Conservation (phyloP, 2,888 invertebrate species). For the Tachystola acroxantha region DNA sequence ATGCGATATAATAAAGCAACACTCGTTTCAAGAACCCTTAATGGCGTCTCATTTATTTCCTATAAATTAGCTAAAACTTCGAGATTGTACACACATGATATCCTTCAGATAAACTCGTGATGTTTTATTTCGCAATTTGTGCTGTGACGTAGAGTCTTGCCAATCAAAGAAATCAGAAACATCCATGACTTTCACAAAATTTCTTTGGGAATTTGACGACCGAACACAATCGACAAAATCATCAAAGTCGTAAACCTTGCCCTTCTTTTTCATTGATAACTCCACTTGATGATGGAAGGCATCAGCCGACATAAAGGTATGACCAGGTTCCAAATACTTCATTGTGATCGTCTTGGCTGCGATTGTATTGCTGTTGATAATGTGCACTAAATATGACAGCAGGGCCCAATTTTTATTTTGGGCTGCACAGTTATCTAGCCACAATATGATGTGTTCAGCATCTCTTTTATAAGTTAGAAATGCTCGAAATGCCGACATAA, state of each 20-base stretch:
- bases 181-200: slow-evolving; percentile 10
- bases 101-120: slow-evolving; percentile 8
- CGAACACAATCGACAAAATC: slow-evolving; percentile 2
- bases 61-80: no score
- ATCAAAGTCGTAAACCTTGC: slow-evolving; percentile 7
- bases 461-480: slow-evolving; percentile 11
- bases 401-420: slow-evolving; percentile 13
- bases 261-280: neutral
- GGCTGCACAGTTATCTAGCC: slow-evolving; percentile 10
- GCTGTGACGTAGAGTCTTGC: slow-evolving; percentile 8
- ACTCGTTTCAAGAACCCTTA: no score
- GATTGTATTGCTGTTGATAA: slow-evolving; percentile 7
- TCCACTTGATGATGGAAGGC: slow-evolving; percentile 8
- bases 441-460: slow-evolving; percentile 3
- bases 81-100: no score
- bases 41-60: no score
- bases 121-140: slow-evolving; percentile 5
- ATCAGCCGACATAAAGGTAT: slow-evolving; percentile 11
- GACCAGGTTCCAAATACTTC: slow-evolving; percentile 11
- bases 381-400: slow-evolving; percentile 6
- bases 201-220: neutral
- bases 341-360: slow-evolving; percentile 4
- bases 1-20: no score
- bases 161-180: no score
- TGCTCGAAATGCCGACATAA: slow-evolving; percentile 8